Evolutionary conservation across 2,113 vertebrate genomes (phyloP).

Genomic region (Chascanopsetta lugubris): DNA sequence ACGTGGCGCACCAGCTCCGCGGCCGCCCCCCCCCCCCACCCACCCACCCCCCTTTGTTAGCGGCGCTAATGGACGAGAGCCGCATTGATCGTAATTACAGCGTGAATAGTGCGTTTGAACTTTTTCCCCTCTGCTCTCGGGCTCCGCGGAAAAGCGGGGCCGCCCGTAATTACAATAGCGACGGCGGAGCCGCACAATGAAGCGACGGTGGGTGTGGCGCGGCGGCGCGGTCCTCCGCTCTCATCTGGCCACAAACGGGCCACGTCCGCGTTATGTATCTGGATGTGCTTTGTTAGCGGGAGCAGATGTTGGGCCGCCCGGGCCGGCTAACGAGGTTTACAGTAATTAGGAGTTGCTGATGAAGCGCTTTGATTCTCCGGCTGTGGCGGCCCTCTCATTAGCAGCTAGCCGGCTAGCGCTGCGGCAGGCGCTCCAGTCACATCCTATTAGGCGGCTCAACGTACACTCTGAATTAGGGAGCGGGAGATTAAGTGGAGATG

Average conservation of each 20-base stretch:
- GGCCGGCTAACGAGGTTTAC: constrained; percentile 72
- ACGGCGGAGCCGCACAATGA: constrained; percentile 35
- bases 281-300: constrained; percentile 44
- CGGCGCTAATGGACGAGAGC: constrained; percentile 1
- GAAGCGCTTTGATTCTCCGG: constrained; percentile 75
- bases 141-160: constrained; percentile 2
- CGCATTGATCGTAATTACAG: constrained; percentile 2
- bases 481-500: constrained; percentile 77
- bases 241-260: constrained; percentile 17
- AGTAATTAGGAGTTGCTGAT: constrained; percentile 80
- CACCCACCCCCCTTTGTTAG: constrained; percentile 2
- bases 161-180: constrained; percentile 12
- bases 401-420: constrained; percentile 67
- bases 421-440: constrained; percentile 74
- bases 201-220: constrained; percentile 36
- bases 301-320: constrained; percentile 70
- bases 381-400: constrained; percentile 75
- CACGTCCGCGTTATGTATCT: constrained; percentile 49
- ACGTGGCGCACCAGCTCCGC: constrained; percentile 21
- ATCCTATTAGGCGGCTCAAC: constrained; percentile 80
- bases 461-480: constrained; percentile 78
- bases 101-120: constrained; percentile 28
- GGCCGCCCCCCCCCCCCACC: too few relatives aligned
- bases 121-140: constrained; percentile 14
- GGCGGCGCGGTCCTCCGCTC: constrained; percentile 19